Base-by-base conservation (phyloP, 2,888 invertebrate genomes). In the Rhamphomyia laevipes region DNA sequence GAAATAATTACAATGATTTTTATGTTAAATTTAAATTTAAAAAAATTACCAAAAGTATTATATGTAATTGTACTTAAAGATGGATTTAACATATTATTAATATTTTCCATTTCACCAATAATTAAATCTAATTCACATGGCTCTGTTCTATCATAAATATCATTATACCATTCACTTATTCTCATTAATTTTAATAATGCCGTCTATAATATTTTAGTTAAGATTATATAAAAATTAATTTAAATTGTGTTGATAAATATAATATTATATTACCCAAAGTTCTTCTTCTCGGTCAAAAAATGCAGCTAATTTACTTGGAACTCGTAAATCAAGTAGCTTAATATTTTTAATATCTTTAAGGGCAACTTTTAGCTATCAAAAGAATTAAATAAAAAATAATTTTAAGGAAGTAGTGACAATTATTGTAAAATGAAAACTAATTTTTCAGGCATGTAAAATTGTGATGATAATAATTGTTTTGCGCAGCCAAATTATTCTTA, bases 321-420 rank as follows among this genome's bases (percentile, higher is more conserved):
- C 72, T 21, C 80, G 75, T 51, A 77, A 78, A 1, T 78, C 76
- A 59, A 86, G 72, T 53, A 81, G 75, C 47, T 78, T 77, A 72
- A 91, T 73, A 59, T 89, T 90, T 50, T 84, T 82, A 31, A 87
- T 84, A 73, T 94, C 92, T 47, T 84, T 77, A n/a, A 94, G 67
- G 15, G 86, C 73, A 55, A 80, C 78, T 41, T 76, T 77, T 38
- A 94, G 71, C 80, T 84, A 64, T 40, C 64, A 50, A n/a, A 45
- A 47, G 47, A 47, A 40, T 45, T 49, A 38, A 33, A 37, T n/a
- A 3, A 21, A 7, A 35, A n/a, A n/a, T n/a, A n/a, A n/a, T n/a
- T n/a, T n/a, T n/a, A n/a, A n/a, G n/a, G n/a, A n/a, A n/a, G n/a
- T n/a, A n/a, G n/a, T n/a, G n/a, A n/a, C n/a, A n/a, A n/a, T n/a